These are phyloP conservation scores for Drosophila kurseongensis DNA, from an alignment of 1,140 invertebrate species.

Conservation along the genomic window DNA sequence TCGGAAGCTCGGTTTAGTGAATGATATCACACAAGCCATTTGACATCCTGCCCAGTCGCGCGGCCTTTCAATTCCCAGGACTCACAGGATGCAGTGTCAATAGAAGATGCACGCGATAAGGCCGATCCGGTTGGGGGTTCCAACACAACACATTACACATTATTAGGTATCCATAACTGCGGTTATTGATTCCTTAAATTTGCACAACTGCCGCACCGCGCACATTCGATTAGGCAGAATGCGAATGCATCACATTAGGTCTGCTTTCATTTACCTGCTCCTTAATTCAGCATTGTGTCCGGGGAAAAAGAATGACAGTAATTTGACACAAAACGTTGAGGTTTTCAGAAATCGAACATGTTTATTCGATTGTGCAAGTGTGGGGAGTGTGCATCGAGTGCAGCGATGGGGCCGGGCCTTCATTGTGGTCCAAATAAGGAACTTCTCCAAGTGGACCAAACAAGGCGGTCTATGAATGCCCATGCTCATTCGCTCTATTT, in stretches of 20 bases:
- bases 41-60: slow-evolving; percentile 65
- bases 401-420: slow-evolving; percentile 6
- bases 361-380: slow-evolving; percentile 59
- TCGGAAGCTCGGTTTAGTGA: slow-evolving; percentile 54
- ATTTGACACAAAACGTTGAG: slow-evolving; percentile 71
- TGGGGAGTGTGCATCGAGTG: slow-evolving; percentile 11
- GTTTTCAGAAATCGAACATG: slow-evolving; percentile 64
- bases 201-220: slow-evolving; percentile 2
- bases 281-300: slow-evolving; percentile 49
- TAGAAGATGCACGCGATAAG: slow-evolving; percentile 66
- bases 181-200: slow-evolving; percentile 58
- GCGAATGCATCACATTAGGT: slow-evolving; percentile 12
- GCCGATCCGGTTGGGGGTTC: slow-evolving; percentile 29
- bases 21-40: slow-evolving; percentile 79
- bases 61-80: slow-evolving; percentile 70
- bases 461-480: slow-evolving; percentile 34
- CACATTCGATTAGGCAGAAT: slow-evolving; percentile 26
- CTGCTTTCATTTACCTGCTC: slow-evolving; percentile 24
- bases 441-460: slow-evolving; percentile 41
- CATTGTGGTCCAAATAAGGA: slow-evolving; percentile 66
- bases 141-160: slow-evolving; percentile 11
- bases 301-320: slow-evolving; percentile 69
- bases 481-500: slow-evolving; percentile 29
- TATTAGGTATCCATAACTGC: slow-evolving; percentile 65
- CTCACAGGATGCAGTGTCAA: slow-evolving; percentile 62